phyloP scores from a whole-genome alignment of 2,797 vertebrate species.

The Apodemus agrarius region DNA sequence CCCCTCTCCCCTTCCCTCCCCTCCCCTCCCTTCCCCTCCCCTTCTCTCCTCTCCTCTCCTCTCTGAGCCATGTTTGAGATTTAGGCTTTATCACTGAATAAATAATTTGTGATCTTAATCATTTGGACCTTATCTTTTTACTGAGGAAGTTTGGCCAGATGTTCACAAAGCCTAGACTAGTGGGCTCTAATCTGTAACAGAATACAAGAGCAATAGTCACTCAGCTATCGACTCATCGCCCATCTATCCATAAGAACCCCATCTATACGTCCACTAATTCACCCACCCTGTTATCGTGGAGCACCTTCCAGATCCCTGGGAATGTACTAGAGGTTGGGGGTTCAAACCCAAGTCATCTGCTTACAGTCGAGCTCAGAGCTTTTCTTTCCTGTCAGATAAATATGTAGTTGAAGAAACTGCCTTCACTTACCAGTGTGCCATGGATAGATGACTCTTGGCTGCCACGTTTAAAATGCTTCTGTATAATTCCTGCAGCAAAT shows the following conservation, averaged over 20 bases:
- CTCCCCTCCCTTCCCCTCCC: no score
- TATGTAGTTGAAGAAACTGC: background rate
- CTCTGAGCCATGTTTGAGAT: background rate
- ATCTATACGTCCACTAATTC: background rate
- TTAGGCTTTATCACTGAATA: background rate
- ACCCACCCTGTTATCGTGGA: background rate
- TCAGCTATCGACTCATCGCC: background rate
- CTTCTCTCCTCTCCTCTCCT: background rate
- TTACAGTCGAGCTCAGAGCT: background rate
- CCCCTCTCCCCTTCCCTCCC: background rate
- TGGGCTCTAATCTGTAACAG: background rate
- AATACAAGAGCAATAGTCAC: background rate
- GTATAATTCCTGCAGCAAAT: background rate
- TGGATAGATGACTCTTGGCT: conserved; percentile 4
- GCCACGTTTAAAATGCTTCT: conserved; percentile 30
- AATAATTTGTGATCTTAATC: background rate
- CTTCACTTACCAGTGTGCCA: background rate
- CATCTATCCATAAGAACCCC: background rate
- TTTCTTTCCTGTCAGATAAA: background rate
- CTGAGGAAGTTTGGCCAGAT: background rate
- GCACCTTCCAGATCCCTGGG: background rate
- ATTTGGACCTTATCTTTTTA: background rate
- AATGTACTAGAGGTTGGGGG: background rate
- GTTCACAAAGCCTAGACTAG: background rate
- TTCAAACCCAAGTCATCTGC: conserved; percentile 3